A percentile compares a stretch with the other conserved stretches of the same genome.
Evolutionary conservation across 2,113 vertebrate genomes (phyloP).

Genomic region (Chelonoidis abingdonii): DNA sequence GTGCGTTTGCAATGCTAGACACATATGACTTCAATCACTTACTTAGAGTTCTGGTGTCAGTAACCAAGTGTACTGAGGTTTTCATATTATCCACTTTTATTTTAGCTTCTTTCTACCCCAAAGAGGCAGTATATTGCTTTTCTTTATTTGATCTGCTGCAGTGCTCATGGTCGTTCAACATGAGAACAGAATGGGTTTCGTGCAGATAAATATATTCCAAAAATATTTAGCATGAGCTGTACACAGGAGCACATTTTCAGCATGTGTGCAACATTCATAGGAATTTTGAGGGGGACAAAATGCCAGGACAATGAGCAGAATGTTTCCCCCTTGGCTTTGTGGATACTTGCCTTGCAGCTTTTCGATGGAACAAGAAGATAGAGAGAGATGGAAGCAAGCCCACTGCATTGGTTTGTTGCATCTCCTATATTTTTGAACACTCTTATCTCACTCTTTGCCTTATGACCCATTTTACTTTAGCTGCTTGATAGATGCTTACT

Average conservation of each 20-base stretch:
- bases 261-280: fast-evolving
- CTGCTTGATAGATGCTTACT: background rate
- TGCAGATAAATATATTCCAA: background rate
- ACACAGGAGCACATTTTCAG: background rate
- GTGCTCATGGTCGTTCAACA: background rate
- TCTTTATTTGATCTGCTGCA: background rate
- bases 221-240: too few species aligned
- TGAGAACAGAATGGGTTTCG: fast-evolving
- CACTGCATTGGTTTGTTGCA: fast-evolving
- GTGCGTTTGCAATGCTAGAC: background rate
- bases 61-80: background rate
- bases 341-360: fast-evolving
- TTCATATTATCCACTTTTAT: background rate
- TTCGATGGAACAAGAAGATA: fast-evolving
- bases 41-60: background rate
- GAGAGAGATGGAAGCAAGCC: fast-evolving
- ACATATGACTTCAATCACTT: background rate
- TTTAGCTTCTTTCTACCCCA: background rate
- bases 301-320: background rate
- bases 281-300: fast-evolving
- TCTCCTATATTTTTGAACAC: background rate
- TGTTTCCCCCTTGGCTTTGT: fast-evolving
- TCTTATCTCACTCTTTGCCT: background rate
- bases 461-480: slow-evolving; percentile 8
- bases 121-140: background rate